phyloP scores from a whole-genome alignment of 2,888 invertebrate species.

The Lasius fuliginosus region DNA sequence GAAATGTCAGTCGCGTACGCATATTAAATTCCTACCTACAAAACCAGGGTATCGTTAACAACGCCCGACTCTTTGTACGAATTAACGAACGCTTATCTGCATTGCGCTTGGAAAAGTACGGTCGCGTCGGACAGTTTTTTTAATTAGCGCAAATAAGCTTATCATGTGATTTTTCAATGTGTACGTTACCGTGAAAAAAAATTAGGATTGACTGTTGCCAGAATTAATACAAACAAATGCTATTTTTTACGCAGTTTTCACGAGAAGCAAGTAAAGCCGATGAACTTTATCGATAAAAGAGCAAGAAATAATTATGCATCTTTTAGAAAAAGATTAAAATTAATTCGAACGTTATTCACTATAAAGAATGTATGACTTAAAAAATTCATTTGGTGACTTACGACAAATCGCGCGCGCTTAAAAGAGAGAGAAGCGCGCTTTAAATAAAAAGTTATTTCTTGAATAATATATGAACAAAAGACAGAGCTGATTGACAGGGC shows the following conservation, averaged over 20 bases:
- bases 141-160: conserved; percentile 24
- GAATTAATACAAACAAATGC: background rate
- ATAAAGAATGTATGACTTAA: background rate
- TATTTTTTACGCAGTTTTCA: background rate
- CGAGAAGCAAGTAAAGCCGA: background rate
- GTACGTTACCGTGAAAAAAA: background rate
- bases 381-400: background rate
- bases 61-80: conserved; percentile 35
- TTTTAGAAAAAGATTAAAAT: background rate
- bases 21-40: conserved; percentile 47
- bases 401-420: background rate
- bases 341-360: background rate
- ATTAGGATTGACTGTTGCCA: background rate
- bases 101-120: background rate
- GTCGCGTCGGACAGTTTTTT: background rate
- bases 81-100: conserved; percentile 47
- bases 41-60: conserved; percentile 45
- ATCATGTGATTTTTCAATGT: conserved; percentile 11
- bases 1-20: conserved; percentile 31
- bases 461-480: background rate
- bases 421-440: background rate
- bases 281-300: background rate
- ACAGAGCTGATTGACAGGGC: background rate
- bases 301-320: background rate
- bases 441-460: conserved; percentile 2